Percentiles rank a stretch among this genome's conserved stretches.
Conservation (phyloP, 1,140 invertebrate species). For the Halyomorpha halys region DNA sequence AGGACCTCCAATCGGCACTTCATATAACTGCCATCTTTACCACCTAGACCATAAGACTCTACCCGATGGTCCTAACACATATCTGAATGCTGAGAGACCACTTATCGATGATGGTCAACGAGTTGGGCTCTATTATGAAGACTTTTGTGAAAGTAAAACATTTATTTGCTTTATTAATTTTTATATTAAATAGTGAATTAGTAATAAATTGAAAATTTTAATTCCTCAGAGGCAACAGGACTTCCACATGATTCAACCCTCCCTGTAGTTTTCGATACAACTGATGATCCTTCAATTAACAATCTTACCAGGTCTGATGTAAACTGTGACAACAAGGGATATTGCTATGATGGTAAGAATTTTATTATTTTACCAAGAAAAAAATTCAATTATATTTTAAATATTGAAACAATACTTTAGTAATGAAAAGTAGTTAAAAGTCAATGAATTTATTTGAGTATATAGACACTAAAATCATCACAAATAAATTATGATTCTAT, state of each 20-base stretch:
- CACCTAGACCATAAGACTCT: constrained; percentile 85
- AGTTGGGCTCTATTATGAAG: constrained; percentile 81
- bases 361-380: too few relatives aligned
- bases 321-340: constrained; percentile 88
- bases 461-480: too few relatives aligned
- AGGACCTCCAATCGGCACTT: constrained; percentile 56
- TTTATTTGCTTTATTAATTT: not conserved
- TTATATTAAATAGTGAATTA: not conserved
- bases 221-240: constrained; percentile 26
- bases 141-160: constrained; percentile 64
- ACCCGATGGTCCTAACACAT: constrained; percentile 82
- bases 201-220: not conserved
- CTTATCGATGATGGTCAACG: constrained; percentile 82
- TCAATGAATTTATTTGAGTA: too few relatives aligned
- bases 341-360: constrained; percentile 79
- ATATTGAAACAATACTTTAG: too few relatives aligned
- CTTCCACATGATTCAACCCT: constrained; percentile 38
- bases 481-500: too few relatives aligned
- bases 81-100: constrained; percentile 74
- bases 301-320: constrained; percentile 64
- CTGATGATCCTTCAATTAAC: constrained; percentile 55
- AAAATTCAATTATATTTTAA: too few relatives aligned
- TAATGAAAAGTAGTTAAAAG: too few relatives aligned
- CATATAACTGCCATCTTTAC: constrained; percentile 84
- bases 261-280: constrained; percentile 58